A percentile compares a stretch with the other conserved stretches of the same genome.
Conservation (phyloP, 2,113 vertebrate species). For the Cyprinus carpio region DNA sequence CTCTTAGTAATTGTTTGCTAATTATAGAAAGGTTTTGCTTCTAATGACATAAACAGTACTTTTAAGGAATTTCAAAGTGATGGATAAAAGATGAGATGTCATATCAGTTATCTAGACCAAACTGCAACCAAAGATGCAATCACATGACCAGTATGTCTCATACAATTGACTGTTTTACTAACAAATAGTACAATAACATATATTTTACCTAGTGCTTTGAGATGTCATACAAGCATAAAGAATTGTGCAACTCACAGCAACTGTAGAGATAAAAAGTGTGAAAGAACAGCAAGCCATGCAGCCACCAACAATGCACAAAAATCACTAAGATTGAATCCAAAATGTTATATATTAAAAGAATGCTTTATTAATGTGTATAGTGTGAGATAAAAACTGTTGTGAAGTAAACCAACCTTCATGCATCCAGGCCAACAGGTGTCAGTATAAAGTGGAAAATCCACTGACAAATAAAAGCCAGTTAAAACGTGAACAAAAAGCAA, state of each 20-base stretch:
- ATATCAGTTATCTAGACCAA: no score
- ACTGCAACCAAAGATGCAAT: not conserved
- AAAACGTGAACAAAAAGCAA: not conserved
- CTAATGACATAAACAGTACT: not conserved
- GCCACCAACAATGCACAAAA: not conserved
- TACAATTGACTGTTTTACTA: not conserved
- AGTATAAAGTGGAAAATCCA: not conserved
- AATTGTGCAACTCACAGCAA: not conserved
- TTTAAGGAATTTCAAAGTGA: not conserved
- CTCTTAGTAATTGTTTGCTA: constrained; percentile 2
- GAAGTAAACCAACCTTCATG: not conserved
- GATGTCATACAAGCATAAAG: not conserved
- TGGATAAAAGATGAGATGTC: not conserved
- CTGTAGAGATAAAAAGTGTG: not conserved
- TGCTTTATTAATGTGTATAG: not conserved
- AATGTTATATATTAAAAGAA: not conserved
- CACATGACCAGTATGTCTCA: not conserved
- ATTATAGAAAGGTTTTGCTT: not conserved
- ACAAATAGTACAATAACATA: not conserved
- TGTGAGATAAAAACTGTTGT: not conserved
- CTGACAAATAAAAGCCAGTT: not conserved
- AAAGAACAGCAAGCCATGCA: not conserved
- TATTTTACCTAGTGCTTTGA: not conserved
- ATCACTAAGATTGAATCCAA: not conserved
- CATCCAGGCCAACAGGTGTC: not conserved